phyloP scores from a whole-genome alignment of 1,140 invertebrate species.

The Bradysia coprophila region DNA sequence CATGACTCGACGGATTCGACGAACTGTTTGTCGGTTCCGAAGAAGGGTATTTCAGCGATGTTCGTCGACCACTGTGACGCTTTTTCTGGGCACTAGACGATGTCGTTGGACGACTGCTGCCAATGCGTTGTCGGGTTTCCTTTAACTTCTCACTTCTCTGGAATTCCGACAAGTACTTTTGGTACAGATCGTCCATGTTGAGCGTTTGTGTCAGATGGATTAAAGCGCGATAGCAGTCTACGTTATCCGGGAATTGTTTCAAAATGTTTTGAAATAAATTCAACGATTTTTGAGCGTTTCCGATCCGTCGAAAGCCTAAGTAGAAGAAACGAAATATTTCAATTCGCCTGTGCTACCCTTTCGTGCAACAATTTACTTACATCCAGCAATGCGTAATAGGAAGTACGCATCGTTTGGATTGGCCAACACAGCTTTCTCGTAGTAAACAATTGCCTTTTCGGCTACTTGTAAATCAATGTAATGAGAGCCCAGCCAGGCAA shows the following conservation, averaged over 20 bases:
- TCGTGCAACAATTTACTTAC: too few relatives aligned
- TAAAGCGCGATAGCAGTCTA: conserved; percentile 71
- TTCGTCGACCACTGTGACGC: not conserved
- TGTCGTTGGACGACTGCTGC: conserved; percentile 27
- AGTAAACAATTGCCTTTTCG: conserved; percentile 78
- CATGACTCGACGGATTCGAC: not conserved
- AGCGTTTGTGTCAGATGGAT: conserved; percentile 65
- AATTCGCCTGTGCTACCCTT: too few relatives aligned
- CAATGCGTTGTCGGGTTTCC: conserved; percentile 40
- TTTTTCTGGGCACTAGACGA: not conserved
- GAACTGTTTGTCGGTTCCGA: not conserved
- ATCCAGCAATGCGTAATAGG: conserved; percentile 68
- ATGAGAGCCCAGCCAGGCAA: conserved; percentile 84
- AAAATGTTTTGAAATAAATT: conserved; percentile 64
- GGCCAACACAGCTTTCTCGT: conserved; percentile 72
- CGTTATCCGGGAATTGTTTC: conserved; percentile 63
- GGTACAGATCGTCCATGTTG: conserved; percentile 32
- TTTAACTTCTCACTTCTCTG: conserved; percentile 67
- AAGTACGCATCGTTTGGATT: conserved; percentile 73
- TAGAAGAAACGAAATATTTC: too few relatives aligned
- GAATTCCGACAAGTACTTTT: conserved; percentile 56
- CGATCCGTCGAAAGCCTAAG: conserved; percentile 60
- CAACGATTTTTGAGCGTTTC: conserved; percentile 68
- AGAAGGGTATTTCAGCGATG: too few relatives aligned
- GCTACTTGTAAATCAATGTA: conserved; percentile 74